Conservation (phyloP, 2,888 invertebrate genomes). For the Polyommatus iphigenia region DNA sequence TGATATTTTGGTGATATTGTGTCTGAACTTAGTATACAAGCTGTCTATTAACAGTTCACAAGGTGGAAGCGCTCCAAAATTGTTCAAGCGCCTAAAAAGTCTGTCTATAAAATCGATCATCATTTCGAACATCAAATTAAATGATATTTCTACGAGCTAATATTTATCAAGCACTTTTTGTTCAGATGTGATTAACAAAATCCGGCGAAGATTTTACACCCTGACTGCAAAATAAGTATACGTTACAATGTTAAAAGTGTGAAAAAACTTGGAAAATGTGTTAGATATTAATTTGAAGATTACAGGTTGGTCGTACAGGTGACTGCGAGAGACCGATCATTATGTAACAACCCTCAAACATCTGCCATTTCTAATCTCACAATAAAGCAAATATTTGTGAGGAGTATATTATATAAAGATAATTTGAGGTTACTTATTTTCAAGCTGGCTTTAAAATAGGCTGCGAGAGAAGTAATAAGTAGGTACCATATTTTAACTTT, state of each 20-base stretch:
- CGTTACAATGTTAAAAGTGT: slow-evolving; percentile 18
- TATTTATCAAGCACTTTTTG: neutral
- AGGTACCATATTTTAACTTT: too few species aligned
- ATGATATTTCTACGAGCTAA: neutral
- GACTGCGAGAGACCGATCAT: slow-evolving; percentile 56
- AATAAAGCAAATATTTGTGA: slow-evolving; percentile 8
- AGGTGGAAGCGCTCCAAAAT: too few species aligned
- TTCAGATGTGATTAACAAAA: neutral
- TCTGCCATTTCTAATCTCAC: slow-evolving; percentile 69
- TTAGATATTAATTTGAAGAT: slow-evolving; percentile 30
- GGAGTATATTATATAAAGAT: neutral
- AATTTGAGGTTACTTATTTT: neutral
- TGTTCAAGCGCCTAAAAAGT: neutral
- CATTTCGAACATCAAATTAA: neutral
- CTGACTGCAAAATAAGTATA: slow-evolving; percentile 59
- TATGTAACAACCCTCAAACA: slow-evolving; percentile 72
- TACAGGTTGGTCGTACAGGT: neutral
- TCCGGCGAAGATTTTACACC: slow-evolving; percentile 14
- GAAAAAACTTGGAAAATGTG: slow-evolving; percentile 22
- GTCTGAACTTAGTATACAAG: too few species aligned
- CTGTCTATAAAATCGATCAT: neutral
- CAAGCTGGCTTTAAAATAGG: neutral
- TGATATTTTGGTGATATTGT: too few species aligned
- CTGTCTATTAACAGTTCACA: too few species aligned
- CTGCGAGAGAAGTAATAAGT: neutral